phyloP scores from a whole-genome alignment of 1,140 invertebrate genomes.

The Hormaphis cornu region DNA sequence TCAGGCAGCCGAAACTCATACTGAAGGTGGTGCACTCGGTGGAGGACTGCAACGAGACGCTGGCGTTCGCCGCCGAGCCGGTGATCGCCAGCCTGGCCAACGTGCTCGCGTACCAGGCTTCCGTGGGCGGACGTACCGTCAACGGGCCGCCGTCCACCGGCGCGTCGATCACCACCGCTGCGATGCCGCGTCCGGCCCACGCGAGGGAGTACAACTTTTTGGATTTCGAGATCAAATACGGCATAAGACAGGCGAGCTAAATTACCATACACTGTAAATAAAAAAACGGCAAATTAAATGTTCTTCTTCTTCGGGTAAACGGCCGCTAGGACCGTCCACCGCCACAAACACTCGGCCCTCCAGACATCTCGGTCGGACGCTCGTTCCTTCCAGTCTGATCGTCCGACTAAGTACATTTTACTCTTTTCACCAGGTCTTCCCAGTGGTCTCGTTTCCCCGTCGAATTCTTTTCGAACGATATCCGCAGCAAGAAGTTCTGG shows the following conservation, averaged over 20 bases:
- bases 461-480: too few relatives aligned
- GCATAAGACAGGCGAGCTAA: conserved; percentile 70
- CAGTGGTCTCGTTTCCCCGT: too few relatives aligned
- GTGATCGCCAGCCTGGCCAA: conserved; percentile 80
- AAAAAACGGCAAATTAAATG: too few relatives aligned
- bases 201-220: conserved; percentile 75
- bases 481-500: too few relatives aligned
- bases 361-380: too few relatives aligned
- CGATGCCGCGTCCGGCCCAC: conserved; percentile 47
- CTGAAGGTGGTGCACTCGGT: conserved; percentile 64
- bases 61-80: conserved; percentile 86
- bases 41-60: conserved; percentile 71
- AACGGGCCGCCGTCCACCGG: conserved; percentile 42
- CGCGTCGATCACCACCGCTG: conserved; percentile 39
- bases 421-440: too few relatives aligned
- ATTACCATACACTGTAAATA: too few relatives aligned
- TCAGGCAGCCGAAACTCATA: conserved; percentile 73
- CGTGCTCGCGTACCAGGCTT: conserved; percentile 69
- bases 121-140: conserved; percentile 46
- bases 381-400: too few relatives aligned
- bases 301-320: too few relatives aligned
- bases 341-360: too few relatives aligned
- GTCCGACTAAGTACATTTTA: too few relatives aligned
- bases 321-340: too few relatives aligned
- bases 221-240: conserved; percentile 88